Conservation (phyloP, 2,797 vertebrate genomes). For the Siniperca obscura region DNA sequence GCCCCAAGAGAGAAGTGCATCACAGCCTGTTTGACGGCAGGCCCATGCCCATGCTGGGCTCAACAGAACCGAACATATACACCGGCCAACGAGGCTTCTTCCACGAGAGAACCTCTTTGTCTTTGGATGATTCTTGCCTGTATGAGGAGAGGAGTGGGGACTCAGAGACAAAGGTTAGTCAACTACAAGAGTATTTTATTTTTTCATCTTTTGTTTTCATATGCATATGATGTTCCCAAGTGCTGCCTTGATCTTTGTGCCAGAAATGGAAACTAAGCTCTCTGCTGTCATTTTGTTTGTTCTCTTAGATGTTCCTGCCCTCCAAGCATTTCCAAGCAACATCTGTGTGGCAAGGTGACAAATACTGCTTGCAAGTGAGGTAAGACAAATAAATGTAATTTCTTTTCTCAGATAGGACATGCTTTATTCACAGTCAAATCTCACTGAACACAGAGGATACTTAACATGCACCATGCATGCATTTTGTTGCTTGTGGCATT, state of each 20-base stretch:
- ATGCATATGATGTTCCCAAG: constrained; percentile 63
- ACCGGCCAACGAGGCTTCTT: constrained; percentile 73
- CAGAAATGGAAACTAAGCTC: constrained; percentile 77
- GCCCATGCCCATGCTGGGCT: constrained; percentile 63
- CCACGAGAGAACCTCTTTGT: constrained; percentile 67
- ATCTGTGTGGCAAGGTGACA: constrained; percentile 81
- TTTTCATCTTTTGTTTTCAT: constrained; percentile 56
- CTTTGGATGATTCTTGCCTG: constrained; percentile 70
- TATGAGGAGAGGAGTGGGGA: constrained; percentile 77
- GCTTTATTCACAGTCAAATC: constrained; percentile 52
- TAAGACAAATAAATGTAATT: constrained; percentile 73
- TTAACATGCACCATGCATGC: constrained; percentile 56
- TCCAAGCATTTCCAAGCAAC: constrained; percentile 80
- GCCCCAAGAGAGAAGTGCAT: constrained; percentile 69
- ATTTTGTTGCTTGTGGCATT: constrained; percentile 46
- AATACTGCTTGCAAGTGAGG: constrained; percentile 84
- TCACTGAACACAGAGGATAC: constrained; percentile 28
- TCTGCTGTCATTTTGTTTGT: constrained; percentile 71
- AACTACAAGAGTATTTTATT: constrained; percentile 19
- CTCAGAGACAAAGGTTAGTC: constrained; percentile 83
- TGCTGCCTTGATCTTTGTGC: constrained; percentile 71
- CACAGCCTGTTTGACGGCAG: constrained; percentile 74
- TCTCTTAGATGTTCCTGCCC: constrained; percentile 83
- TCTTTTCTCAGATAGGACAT: constrained; percentile 34
- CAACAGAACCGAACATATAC: constrained; percentile 76